phyloP scores from a whole-genome alignment of 2,797 vertebrate species.

The Todus mexicanus region DNA sequence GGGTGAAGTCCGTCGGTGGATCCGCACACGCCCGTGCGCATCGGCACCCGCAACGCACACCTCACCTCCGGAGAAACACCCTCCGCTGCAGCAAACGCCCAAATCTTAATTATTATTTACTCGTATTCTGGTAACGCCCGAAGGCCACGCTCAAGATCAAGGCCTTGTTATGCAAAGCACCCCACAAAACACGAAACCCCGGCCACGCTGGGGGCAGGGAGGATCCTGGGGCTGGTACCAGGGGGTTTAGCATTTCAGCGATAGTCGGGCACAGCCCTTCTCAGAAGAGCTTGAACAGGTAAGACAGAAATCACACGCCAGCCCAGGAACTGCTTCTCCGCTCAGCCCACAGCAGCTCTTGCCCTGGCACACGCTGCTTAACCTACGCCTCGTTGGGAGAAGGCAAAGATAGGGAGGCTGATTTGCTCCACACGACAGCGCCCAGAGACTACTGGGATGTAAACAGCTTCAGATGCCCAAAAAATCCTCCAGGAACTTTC shows the following conservation, averaged over 20 bases:
- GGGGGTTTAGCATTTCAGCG: background rate
- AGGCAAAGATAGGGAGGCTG: background rate
- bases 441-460: background rate
- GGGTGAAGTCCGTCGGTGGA: background rate
- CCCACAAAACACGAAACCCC: constrained; percentile 16
- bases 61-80: background rate
- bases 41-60: background rate
- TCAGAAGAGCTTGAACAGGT: background rate
- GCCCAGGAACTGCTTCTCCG: background rate
- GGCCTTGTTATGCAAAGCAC: background rate
- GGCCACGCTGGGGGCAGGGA: background rate
- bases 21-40: background rate
- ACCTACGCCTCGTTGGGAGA: background rate
- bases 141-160: constrained; percentile 22
- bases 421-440: background rate
- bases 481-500: background rate
- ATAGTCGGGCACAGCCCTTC: background rate
- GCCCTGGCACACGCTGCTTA: background rate
- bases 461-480: background rate
- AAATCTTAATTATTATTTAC: constrained; percentile 50
- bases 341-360: background rate
- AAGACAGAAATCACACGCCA: background rate
- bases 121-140: background rate
- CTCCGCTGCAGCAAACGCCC: background rate
- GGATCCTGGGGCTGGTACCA: background rate